Percentiles rank a stretch among this genome's conserved stretches.
Conservation (phyloP, 2,888 invertebrate species). For the Drosophila multiciliata region DNA sequence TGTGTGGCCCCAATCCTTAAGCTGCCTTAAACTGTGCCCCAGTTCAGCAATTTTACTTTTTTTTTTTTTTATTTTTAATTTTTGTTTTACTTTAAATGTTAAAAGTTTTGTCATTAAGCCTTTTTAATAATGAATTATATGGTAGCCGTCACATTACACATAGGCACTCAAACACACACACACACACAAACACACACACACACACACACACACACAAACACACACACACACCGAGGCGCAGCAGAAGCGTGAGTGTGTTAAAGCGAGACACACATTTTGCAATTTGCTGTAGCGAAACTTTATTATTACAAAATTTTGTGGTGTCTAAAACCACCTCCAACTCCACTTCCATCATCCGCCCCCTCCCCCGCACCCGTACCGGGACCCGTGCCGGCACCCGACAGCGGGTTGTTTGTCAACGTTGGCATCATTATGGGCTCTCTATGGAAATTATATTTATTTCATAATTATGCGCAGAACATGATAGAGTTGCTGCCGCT, state of each 20-base stretch:
- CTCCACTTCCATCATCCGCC: no score
- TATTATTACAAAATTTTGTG: conserved; percentile 48
- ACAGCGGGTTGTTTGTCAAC: neutral
- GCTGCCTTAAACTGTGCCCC: neutral
- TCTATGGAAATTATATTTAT: conserved; percentile 74
- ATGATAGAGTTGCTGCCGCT: conserved; percentile 31
- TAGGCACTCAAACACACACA: conserved; percentile 26
- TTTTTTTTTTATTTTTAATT: conserved; percentile 26
- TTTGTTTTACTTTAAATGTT: conserved; percentile 48
- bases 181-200: conserved; percentile 24
- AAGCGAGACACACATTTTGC: conserved; percentile 3
- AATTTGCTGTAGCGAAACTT: conserved; percentile 41
- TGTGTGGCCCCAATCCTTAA: neutral
- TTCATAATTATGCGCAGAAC: conserved; percentile 74
- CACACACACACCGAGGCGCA: neutral
- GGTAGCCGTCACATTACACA: conserved; percentile 47
- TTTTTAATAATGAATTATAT: conserved; percentile 75
- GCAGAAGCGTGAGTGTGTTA: neutral
- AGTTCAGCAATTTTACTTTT: conserved; percentile 24
- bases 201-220: conserved; percentile 4
- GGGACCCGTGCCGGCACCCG: neutral
- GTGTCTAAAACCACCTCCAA: conserved; percentile 10
- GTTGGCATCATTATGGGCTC: conserved; percentile 26
- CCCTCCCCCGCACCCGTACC: no score
- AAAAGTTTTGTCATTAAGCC: conserved; percentile 77